Conservation (phyloP, 2,888 invertebrate species). For the Mesochorus sp. region DNA sequence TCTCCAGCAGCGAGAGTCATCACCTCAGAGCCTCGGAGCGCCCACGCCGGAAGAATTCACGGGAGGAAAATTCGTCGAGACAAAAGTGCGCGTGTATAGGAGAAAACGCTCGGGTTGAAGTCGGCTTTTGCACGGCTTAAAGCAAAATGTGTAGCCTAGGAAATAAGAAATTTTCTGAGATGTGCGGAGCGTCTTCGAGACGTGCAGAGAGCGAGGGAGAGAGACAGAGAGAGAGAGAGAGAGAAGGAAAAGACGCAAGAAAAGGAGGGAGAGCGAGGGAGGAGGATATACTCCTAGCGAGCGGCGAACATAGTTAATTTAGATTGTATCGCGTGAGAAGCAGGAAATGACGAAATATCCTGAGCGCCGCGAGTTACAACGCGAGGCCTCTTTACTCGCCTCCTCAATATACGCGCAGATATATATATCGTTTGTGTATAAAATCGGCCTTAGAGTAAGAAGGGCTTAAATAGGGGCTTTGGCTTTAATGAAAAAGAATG, state of each 20-base stretch:
- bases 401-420: conserved; percentile 56
- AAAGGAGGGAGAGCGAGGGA: conserved; percentile 67
- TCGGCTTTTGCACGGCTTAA: conserved; percentile 39
- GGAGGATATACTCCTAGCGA: conserved; percentile 80
- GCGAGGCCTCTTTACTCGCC: conserved; percentile 71
- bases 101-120: conserved; percentile 19
- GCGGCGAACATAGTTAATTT: conserved; percentile 82
- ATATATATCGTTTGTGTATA: neutral
- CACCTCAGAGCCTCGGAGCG: neutral
- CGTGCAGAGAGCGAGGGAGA: conserved; percentile 20
- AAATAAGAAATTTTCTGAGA: conserved; percentile 81
- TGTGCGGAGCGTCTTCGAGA: conserved; percentile 71
- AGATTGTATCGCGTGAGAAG: conserved; percentile 83
- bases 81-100: neutral
- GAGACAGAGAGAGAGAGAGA: conserved; percentile 17
- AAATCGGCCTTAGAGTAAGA: neutral
- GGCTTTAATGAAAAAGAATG: neutral
- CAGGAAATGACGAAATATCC: conserved; percentile 83
- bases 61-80: neutral
- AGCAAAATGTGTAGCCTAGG: conserved; percentile 70
- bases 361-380: conserved; percentile 81
- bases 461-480: neutral
- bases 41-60: too few species aligned
- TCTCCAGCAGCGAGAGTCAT: too few species aligned
- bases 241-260: too few species aligned